Evolutionary conservation across 2,113 vertebrate genomes (phyloP).

Genomic region (Hemiscyllium ocellatum): DNA sequence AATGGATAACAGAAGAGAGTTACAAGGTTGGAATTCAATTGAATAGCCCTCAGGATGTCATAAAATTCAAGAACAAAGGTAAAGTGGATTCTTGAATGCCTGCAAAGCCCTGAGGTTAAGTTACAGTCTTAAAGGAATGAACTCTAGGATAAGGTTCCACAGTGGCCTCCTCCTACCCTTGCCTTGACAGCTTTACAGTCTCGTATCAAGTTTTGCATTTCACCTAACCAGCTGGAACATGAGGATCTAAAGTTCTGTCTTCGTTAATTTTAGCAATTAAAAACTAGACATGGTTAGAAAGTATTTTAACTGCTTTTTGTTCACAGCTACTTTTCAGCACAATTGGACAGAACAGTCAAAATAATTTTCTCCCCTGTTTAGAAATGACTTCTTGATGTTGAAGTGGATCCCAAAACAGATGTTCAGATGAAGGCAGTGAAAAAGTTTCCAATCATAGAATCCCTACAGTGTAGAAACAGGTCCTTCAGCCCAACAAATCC

Average conservation of each 20-base stretch:
- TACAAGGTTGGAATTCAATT: not conserved
- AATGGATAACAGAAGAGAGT: not conserved
- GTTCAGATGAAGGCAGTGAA: not conserved
- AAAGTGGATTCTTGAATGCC: not conserved
- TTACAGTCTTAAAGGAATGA: slow-evolving; percentile 11
- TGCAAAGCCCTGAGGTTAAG: not conserved
- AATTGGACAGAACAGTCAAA: no score
- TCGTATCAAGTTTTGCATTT: slow-evolving; percentile 2
- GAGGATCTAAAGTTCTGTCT: not conserved
- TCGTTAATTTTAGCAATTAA: not conserved
- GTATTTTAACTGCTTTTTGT: not conserved
- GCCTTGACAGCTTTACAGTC: slow-evolving; percentile 7
- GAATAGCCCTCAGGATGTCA: not conserved
- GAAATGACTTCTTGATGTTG: not conserved
- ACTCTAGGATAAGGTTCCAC: not conserved
- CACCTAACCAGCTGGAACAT: not conserved
- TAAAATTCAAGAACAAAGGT: not conserved
- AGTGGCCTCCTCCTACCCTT: not conserved
- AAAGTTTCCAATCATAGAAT: not conserved
- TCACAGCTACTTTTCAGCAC: not conserved
- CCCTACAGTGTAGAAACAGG: no score
- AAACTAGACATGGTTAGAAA: not conserved
- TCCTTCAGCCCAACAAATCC: no score
- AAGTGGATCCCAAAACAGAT: not conserved
- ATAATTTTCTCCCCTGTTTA: no score